These are phyloP conservation scores for Lepidocyrtinus sp. DNA, from an alignment of 2,888 invertebrate genomes.

Conservation along the genomic window DNA sequence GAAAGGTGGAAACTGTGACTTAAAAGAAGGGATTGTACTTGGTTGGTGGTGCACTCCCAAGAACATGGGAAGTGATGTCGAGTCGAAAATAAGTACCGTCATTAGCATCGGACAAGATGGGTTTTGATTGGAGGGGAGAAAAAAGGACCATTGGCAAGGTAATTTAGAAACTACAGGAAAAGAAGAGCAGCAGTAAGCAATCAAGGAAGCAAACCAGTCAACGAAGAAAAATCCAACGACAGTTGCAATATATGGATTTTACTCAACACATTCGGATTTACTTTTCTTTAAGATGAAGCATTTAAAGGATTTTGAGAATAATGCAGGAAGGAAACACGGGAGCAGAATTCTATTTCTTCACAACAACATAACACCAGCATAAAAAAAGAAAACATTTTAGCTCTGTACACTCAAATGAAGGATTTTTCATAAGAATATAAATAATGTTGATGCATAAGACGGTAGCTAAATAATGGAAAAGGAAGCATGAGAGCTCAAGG, in stretches of 20 bases:
- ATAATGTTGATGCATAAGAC: background rate
- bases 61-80: slow-evolving; percentile 14
- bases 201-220: background rate
- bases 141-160: slow-evolving; percentile 31
- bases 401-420: background rate
- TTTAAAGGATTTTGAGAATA: too few species aligned
- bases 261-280: background rate
- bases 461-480: background rate
- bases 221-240: too few species aligned
- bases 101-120: slow-evolving; percentile 33
- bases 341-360: too few species aligned
- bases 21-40: slow-evolving; percentile 14
- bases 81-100: slow-evolving; percentile 24
- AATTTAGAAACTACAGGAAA: background rate
- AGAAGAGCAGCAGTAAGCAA: background rate
- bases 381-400: background rate
- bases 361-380: too few species aligned
- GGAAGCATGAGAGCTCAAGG: background rate
- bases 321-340: background rate
- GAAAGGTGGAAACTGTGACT: slow-evolving; percentile 14
- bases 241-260: too few species aligned
- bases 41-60: slow-evolving; percentile 20
- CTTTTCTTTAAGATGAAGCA: too few species aligned
- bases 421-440: background rate
- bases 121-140: slow-evolving; percentile 25